A percentile compares a stretch with the other conserved stretches of the same genome.
phyloP scores from a whole-genome alignment of 1,140 invertebrate species.

The Chymomyza costata region DNA sequence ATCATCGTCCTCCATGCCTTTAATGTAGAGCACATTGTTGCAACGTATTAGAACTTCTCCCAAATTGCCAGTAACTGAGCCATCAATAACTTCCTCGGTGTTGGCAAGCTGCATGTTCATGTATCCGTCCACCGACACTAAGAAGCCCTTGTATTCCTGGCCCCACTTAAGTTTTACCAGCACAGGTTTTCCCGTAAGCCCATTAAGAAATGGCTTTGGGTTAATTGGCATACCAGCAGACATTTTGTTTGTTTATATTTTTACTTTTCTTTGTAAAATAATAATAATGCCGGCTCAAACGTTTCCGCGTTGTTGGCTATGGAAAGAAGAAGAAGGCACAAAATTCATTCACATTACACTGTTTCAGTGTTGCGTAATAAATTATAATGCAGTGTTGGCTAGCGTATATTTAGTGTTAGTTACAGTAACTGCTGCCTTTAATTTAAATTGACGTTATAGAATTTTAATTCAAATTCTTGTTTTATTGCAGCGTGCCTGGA shows the following conservation, averaged over 20 bases:
- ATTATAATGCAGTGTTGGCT: slow-evolving; percentile 14
- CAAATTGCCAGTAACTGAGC: slow-evolving; percentile 91
- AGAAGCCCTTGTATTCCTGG: slow-evolving; percentile 98
- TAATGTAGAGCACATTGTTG: slow-evolving; percentile 98
- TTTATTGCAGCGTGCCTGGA: slow-evolving; percentile 75
- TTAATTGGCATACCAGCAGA: slow-evolving; percentile 96
- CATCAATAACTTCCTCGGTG: slow-evolving; percentile 98
- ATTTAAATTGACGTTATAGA: background rate
- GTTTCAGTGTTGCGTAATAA: background rate
- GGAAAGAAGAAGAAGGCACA: slow-evolving; percentile 40
- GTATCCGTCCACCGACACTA: slow-evolving; percentile 98
- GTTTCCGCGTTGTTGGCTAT: slow-evolving; percentile 36
- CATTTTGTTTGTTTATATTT: slow-evolving; percentile 75
- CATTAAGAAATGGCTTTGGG: slow-evolving; percentile 99
- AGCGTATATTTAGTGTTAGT: background rate
- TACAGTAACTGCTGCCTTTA: background rate
- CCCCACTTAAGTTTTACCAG: slow-evolving; percentile 99
- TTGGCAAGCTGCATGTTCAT: slow-evolving; percentile 99
- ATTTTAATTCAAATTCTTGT: background rate
- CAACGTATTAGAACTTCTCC: slow-evolving; percentile 98
- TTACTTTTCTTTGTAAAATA: slow-evolving; percentile 24
- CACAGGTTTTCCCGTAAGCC: slow-evolving; percentile 97
- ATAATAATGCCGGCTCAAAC: slow-evolving; percentile 41
- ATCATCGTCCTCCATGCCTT: slow-evolving; percentile 97
- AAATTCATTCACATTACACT: background rate